Evolutionary conservation across 2,113 vertebrate genomes (phyloP), one percentile per base, ranked within the genome.

Genomic region (Pampusana beccarii): DNA sequence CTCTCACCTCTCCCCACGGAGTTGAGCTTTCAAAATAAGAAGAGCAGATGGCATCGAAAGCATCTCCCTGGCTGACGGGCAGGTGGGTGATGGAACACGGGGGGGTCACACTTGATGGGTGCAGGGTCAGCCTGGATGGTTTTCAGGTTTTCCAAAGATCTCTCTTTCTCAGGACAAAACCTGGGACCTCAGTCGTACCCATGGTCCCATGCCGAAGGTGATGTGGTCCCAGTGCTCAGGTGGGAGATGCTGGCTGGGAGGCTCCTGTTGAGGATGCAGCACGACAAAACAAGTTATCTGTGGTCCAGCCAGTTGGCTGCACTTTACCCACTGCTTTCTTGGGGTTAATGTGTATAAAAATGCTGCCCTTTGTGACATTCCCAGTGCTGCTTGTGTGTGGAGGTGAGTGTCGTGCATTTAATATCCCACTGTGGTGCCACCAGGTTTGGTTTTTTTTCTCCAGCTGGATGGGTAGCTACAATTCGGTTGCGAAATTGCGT

Each of bases 211-310:
- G 53, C 51, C 3, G 15, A 74, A 56, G 17, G 57, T 2, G 6
- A 25, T 14, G 44, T 46, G 44, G 44, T 46, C 44, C 44, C 44
- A 46, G 44, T 46, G 44, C 44, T 19, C 44, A 44, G 42, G 42
- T 17, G 42, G 42, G 16, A 44, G 42, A 44, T 44, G 42, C 42
- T 44, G 42, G 42, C 42, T 44, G 42, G 42, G 42, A 16, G 16
- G 64, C 48, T 61, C 13, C 28, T 14, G 2, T 31, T 33, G 58
- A 28, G 85, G 85, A 19, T 13, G 21, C 21, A 20, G 86, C 42
- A 1, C 1, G 1, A 2, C 8, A 2, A 8, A 40, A 40, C 1
- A 2, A 6, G 11, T 46, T 2, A 0, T 0, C 40, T 1, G 0
- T 0, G 3, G 1, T 7, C 23, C 8, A 2, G 11, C 57, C 19